These are phyloP conservation scores for Helostoma temminkii DNA, from an alignment of 2,797 vertebrate genomes.

Conservation along the genomic window DNA sequence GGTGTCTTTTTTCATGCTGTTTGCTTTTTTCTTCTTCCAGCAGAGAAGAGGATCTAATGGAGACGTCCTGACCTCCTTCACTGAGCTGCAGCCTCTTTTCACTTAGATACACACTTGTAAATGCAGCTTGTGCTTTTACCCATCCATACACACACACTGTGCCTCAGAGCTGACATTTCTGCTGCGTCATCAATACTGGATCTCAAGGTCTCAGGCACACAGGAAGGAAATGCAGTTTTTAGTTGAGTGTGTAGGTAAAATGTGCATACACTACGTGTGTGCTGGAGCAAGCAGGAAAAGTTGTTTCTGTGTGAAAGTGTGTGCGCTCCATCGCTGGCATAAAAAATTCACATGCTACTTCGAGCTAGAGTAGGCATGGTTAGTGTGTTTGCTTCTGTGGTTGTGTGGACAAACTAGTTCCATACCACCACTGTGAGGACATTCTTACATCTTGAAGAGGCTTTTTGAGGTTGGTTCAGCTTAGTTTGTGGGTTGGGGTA, in stretches of 20 bases:
- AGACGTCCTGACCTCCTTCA: constrained; percentile 26
- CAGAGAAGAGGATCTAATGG: constrained; percentile 28
- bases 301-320: background rate
- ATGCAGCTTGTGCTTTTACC: constrained; percentile 16
- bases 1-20: background rate
- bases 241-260: background rate
- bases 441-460: no score
- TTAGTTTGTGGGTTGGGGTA: no score
- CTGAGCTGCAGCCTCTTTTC: constrained; percentile 18
- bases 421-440: no score
- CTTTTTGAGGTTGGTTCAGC: no score
- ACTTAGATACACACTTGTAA: constrained; percentile 21
- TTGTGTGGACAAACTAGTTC: no score
- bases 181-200: constrained; percentile 28
- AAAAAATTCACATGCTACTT: background rate
- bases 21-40: background rate
- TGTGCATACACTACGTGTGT: no score
- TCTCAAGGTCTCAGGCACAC: constrained; percentile 18
- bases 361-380: no score
- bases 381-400: no score
- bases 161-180: constrained; percentile 9
- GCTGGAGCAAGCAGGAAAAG: background rate
- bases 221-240: constrained; percentile 9
- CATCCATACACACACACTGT: background rate
- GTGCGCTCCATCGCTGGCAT: background rate